These are phyloP conservation scores for Plagodis pulveraria DNA, from an alignment of 2,888 invertebrate species.

Conservation along the genomic window DNA sequence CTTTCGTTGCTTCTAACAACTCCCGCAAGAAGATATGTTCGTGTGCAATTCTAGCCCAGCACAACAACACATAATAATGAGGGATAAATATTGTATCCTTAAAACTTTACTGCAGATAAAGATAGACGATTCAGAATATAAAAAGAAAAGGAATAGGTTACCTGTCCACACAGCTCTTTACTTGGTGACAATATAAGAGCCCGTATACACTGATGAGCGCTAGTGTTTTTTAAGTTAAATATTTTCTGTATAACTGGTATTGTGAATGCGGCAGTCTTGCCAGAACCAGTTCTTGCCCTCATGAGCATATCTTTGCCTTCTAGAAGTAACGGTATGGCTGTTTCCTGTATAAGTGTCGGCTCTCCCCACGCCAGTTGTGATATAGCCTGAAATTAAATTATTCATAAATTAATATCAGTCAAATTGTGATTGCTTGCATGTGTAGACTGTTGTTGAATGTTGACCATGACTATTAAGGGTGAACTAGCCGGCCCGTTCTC, in stretches of 20 bases:
- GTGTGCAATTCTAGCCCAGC: too few relatives aligned
- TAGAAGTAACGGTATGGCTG: conserved; percentile 95
- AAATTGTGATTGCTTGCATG: too few relatives aligned
- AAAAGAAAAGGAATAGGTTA: conserved; percentile 43
- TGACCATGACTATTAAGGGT: too few relatives aligned
- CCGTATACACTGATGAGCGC: conserved; percentile 88
- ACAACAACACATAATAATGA: too few relatives aligned
- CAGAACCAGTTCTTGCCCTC: conserved; percentile 97
- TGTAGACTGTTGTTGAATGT: too few relatives aligned
- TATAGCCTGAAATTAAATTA: conserved; percentile 87
- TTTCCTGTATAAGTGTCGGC: conserved; percentile 98
- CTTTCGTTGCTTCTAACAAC: too few relatives aligned
- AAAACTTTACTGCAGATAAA: too few relatives aligned
- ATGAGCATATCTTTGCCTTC: conserved; percentile 99
- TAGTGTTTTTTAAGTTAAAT: conserved; percentile 89
- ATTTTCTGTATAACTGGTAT: conserved; percentile 97
- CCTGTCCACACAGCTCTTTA: conserved; percentile 96
- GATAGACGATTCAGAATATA: too few relatives aligned
- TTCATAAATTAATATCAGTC: neutral
- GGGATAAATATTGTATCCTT: too few relatives aligned
- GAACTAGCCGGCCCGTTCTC: too few relatives aligned
- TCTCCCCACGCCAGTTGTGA: conserved; percentile 95
- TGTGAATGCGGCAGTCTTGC: conserved; percentile 98
- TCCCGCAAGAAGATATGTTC: too few relatives aligned
- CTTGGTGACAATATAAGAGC: conserved; percentile 95